phyloP scores from a whole-genome alignment of 1,140 invertebrate species.

The Carcinoscorpius rotundicauda region DNA sequence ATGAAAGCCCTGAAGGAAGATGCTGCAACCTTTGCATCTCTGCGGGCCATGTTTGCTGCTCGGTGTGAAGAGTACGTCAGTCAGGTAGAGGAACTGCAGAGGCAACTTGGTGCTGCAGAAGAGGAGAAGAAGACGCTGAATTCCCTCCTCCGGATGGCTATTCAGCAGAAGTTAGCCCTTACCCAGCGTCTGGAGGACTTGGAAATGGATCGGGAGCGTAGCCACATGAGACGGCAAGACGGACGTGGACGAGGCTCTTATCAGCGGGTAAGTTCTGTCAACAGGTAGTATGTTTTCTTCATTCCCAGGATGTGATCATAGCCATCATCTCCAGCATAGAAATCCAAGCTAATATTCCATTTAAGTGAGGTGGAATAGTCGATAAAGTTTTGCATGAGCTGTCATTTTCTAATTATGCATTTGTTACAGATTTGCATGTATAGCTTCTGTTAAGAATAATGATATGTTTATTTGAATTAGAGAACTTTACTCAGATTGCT shows the following conservation, averaged over 20 bases:
- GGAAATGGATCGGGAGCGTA: slow-evolving; percentile 71
- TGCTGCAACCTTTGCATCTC: slow-evolving; percentile 96
- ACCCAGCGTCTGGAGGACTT: slow-evolving; percentile 93
- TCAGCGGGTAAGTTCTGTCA: slow-evolving; percentile 6
- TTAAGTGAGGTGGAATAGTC: no score
- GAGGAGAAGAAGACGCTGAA: slow-evolving; percentile 99
- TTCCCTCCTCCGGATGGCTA: slow-evolving; percentile 85
- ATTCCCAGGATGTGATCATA: no score
- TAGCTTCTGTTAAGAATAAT: no score
- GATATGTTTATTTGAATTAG: no score
- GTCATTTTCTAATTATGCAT: no score
- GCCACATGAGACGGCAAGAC: slow-evolving; percentile 13
- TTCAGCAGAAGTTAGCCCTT: slow-evolving; percentile 89
- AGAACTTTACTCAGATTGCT: no score
- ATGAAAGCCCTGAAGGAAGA: slow-evolving; percentile 91
- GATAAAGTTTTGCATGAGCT: no score
- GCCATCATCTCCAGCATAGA: no score
- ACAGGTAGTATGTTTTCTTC: no score
- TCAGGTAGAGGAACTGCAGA: slow-evolving; percentile 89
- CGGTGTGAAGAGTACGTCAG: slow-evolving; percentile 97
- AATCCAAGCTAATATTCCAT: no score
- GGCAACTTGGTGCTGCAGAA: slow-evolving; percentile 74
- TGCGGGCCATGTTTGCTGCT: slow-evolving; percentile 97
- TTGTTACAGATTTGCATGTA: no score
- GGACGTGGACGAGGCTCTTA: slow-evolving; percentile 13